Conservation (phyloP, 2,797 vertebrate species). For the Enteromius argenteus region DNA sequence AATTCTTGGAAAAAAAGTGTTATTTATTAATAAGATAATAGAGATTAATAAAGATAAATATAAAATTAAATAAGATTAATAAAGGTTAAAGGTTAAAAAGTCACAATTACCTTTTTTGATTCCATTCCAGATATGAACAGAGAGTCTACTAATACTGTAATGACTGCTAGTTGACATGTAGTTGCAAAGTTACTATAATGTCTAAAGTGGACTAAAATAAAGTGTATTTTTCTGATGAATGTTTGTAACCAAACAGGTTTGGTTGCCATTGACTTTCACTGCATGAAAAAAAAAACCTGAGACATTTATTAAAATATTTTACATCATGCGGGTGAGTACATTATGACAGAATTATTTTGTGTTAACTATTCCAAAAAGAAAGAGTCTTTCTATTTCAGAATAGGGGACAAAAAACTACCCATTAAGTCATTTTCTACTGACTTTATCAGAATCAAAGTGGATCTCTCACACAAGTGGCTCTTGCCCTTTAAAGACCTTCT, state of each 20-base stretch:
- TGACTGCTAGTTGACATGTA: no score
- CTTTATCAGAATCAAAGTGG: constrained; percentile 22
- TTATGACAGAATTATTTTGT: neutral
- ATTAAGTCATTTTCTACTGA: neutral
- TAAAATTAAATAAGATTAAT: no score
- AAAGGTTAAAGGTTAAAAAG: neutral
- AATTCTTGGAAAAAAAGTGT: neutral
- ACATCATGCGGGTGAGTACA: neutral
- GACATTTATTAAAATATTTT: neutral
- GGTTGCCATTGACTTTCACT: neutral
- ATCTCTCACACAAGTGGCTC: constrained; percentile 41
- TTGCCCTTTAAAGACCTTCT: constrained; percentile 70
- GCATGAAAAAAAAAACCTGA: neutral
- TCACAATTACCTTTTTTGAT: neutral
- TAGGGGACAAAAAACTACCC: neutral
- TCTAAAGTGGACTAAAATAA: no score
- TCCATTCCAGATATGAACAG: neutral
- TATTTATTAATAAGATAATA: neutral
- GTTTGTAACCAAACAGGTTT: neutral
- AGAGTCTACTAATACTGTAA: no score
- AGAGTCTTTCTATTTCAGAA: neutral
- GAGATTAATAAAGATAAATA: no score
- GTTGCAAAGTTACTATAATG: no score
- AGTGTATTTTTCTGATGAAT: neutral
- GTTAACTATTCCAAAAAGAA: neutral